These are phyloP conservation scores for Agrochola macilenta DNA, from an alignment of 2,888 invertebrate species.

Conservation along the genomic window DNA sequence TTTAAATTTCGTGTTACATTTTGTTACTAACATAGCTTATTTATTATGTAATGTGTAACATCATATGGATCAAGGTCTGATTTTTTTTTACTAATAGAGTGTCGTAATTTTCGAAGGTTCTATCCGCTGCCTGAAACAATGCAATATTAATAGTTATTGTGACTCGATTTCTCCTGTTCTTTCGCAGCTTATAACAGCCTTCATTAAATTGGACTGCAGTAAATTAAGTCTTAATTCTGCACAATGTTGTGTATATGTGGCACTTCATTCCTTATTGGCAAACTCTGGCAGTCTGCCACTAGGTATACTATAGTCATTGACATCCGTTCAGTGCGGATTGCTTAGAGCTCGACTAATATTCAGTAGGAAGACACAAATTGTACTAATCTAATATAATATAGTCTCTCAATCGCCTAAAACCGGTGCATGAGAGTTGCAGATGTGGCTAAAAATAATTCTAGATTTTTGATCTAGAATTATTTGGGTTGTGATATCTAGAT, in stretches of 20 bases:
- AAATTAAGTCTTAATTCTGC: not conserved
- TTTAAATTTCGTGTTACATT: no score
- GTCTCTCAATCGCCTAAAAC: not conserved
- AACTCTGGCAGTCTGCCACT: conserved; percentile 38
- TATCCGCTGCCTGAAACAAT: not conserved
- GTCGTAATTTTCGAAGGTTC: not conserved
- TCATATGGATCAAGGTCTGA: no score
- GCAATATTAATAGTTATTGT: no score
- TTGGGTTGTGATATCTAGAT: no score
- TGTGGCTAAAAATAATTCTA: no score
- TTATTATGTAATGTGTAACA: no score
- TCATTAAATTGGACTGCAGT: not conserved
- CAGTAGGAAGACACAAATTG: not conserved
- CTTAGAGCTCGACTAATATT: not conserved
- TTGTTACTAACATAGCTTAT: no score
- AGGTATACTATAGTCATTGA: conserved; percentile 28
- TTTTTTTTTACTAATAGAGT: no score
- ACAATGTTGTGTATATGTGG: not conserved
- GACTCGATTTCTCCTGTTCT: not conserved
- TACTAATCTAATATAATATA: no score
- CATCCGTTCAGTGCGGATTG: conserved; percentile 6
- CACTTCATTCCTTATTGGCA: conserved; percentile 7
- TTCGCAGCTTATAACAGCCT: not conserved
- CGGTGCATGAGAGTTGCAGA: not conserved
- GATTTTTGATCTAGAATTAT: no score